A percentile compares a stretch with the other conserved stretches of the same genome.
These are phyloP conservation scores for Sylvilagus floridanus DNA, from an alignment of 2,797 vertebrate species.

Conservation along the genomic window DNA sequence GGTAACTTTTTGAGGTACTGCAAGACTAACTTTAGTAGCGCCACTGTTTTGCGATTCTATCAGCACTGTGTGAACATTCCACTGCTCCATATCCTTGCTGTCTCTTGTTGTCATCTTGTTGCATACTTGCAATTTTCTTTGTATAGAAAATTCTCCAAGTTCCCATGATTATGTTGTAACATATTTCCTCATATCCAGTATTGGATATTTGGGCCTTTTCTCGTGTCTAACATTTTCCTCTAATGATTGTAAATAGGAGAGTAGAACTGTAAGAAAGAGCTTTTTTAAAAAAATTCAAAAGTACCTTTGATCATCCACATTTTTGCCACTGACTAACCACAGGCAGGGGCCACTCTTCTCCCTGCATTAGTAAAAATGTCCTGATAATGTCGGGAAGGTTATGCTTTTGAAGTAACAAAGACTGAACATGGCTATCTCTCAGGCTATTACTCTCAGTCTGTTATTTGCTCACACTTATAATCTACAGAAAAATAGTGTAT, in stretches of 20 bases:
- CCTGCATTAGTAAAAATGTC: not conserved
- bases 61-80: not conserved
- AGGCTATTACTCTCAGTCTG: not conserved
- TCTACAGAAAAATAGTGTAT: not conserved
- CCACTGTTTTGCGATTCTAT: not conserved
- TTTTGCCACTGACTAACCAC: not conserved
- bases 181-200: not conserved
- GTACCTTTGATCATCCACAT: not conserved
- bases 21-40: not conserved
- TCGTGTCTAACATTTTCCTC: not conserved
- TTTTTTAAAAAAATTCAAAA: not conserved
- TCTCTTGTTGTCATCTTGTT: not conserved
- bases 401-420: slow-evolving; percentile 50
- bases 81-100: not conserved
- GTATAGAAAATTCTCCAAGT: slow-evolving; percentile 5
- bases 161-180: not conserved
- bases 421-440: slow-evolving; percentile 30
- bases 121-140: not conserved
- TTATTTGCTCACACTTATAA: not conserved
- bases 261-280: not conserved
- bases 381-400: not conserved
- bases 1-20: not conserved
- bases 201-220: not conserved
- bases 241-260: not conserved
- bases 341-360: not conserved